Conservation (phyloP, 2,797 vertebrate genomes). For the Lithobates pipiens region DNA sequence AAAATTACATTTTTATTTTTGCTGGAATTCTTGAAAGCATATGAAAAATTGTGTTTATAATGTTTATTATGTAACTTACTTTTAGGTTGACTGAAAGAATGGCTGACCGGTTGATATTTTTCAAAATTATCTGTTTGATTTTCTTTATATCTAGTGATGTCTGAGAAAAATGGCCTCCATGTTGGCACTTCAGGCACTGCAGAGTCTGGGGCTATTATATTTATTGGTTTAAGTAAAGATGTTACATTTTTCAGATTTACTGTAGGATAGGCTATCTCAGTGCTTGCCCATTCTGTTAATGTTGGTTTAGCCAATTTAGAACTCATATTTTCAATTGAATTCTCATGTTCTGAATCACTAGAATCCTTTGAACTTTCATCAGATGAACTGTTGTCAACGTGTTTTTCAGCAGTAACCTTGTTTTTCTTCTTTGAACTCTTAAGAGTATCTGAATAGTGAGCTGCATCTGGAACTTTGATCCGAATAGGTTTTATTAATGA, state of each 20-base stretch:
- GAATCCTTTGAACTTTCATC: neutral
- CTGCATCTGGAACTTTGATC: constrained; percentile 5
- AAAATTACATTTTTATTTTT: neutral
- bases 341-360: neutral
- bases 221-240: constrained; percentile 8
- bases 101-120: neutral
- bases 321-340: neutral
- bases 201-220: neutral
- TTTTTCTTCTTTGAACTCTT: neutral
- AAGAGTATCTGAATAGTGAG: neutral
- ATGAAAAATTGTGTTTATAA: neutral
- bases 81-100: neutral
- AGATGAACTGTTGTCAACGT: neutral
- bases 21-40: neutral
- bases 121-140: neutral
- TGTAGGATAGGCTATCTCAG: neutral
- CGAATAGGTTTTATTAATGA: constrained; percentile 1
- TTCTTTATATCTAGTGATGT: neutral
- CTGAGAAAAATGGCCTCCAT: neutral
- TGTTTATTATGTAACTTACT: neutral
- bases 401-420: neutral
- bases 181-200: neutral
- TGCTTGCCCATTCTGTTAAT: neutral
- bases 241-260: constrained; percentile 5
- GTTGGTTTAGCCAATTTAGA: neutral